Evolutionary conservation across 2,888 invertebrate genomes (phyloP), one percentile per base, ranked within the genome.

Genomic region (Melieria picta): DNA sequence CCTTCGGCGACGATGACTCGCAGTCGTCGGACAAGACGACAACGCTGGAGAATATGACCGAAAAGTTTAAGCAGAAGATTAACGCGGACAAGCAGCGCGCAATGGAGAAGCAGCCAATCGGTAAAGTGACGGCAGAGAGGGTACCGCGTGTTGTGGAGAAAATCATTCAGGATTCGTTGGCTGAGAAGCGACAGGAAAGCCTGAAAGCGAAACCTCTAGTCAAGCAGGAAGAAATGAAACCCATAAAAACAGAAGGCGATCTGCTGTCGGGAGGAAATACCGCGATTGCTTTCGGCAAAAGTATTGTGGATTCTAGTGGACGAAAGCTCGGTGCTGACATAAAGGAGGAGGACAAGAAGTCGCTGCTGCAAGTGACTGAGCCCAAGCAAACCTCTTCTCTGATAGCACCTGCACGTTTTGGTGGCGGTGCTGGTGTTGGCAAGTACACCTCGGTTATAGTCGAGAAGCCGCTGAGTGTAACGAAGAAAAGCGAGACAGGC

Each of bases 1-100:
- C 86, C 0, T 85, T 83, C 63, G 80, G 81, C 1, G 87, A 87
- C 65, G 87, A 87, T 73, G 87, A 87, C 69, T 87, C 87, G 0
- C 86, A 86, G 66, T 87, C 86, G 0, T 87, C 87, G 0, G 86
- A 86, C 43, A 85, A 86, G 72, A 80, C 83, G 0, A 82, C 82
- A 0, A 80, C 80, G n/a, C 74, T 83, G 3, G 82, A 83, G 70
- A 84, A 83, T 71, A 81, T 83, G 80, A 79, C 81, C 4, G 81
- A 82, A 52, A 81, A 81, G 72, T 75, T 83, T 46, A 81, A 82
- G 65, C 80, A 81, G 56, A 82, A 83, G 71, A 81, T 82, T 4
- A 80, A 81, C 63, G 81, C 81, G 4, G 81, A 82, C 13, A 83
- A 83, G 70, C 73, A 79, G 50, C 80, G 81, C 4, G 69, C 74